Conservation (phyloP, 2,113 vertebrate species). For the Anser cygnoides region DNA sequence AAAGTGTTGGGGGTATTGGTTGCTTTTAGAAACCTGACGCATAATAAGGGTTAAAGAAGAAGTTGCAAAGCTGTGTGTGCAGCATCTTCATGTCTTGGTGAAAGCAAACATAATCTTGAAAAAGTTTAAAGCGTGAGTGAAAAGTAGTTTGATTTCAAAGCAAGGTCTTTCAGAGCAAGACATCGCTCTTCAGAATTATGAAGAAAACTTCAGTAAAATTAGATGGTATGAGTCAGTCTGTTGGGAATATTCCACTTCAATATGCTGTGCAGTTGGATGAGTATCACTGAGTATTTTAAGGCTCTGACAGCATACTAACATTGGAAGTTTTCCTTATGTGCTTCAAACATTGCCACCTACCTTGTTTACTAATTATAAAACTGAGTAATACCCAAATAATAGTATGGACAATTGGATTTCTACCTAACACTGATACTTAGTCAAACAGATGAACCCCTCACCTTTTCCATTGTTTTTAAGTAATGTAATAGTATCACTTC, state of each 20-base stretch:
- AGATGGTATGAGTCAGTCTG: neutral
- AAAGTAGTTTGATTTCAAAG: neutral
- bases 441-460: neutral
- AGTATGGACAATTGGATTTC: neutral
- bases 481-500: neutral
- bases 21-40: neutral
- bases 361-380: neutral
- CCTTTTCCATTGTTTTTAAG: neutral
- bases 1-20: neutral
- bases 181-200: neutral
- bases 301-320: neutral
- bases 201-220: neutral
- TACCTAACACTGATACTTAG: neutral
- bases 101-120: neutral
- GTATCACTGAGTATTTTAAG: neutral
- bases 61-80: too few species aligned
- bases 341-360: too few species aligned
- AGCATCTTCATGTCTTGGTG: neutral
- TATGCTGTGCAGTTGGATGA: neutral
- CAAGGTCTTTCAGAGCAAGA: neutral
- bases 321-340: neutral
- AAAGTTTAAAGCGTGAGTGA: neutral
- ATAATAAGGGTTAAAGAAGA: neutral
- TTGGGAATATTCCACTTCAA: neutral
- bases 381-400: neutral